These are phyloP conservation scores for Penaeus monodon DNA, from an alignment of 2,888 invertebrate species.

Conservation along the genomic window DNA sequence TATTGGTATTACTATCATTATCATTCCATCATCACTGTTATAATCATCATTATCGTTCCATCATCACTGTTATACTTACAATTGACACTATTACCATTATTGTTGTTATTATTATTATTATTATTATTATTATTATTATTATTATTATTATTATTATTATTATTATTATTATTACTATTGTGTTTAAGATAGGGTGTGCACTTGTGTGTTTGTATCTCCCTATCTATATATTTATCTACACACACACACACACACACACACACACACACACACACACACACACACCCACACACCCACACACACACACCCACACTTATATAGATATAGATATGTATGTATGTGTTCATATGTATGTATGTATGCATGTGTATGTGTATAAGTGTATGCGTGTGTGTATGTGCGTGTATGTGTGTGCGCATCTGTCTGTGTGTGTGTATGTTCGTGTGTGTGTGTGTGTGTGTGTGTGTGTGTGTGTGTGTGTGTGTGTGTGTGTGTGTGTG, in stretches of 20 bases:
- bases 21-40: too few species aligned
- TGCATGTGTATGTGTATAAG: slow-evolving; percentile 11
- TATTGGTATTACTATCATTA: too few species aligned
- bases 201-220: background rate
- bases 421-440: slow-evolving; percentile 23
- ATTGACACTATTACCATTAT: too few species aligned
- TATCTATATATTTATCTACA: background rate
- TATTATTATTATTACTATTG: too few species aligned
- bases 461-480: slow-evolving; percentile 11
- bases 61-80: too few species aligned
- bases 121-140: too few species aligned
- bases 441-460: slow-evolving; percentile 19
- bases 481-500: background rate
- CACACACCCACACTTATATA: slow-evolving; percentile 6
- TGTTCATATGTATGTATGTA: slow-evolving; percentile 4
- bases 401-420: slow-evolving; percentile 5
- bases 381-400: slow-evolving; percentile 27
- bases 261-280: background rate
- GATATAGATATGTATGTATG: slow-evolving; percentile 9
- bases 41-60: too few species aligned
- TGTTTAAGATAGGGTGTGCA: background rate
- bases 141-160: too few species aligned
- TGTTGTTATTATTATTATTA: too few species aligned
- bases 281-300: background rate
- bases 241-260: slow-evolving; percentile 5